phyloP scores from a whole-genome alignment of 2,113 vertebrate genomes.

The Tychaedon coryphoeus region DNA sequence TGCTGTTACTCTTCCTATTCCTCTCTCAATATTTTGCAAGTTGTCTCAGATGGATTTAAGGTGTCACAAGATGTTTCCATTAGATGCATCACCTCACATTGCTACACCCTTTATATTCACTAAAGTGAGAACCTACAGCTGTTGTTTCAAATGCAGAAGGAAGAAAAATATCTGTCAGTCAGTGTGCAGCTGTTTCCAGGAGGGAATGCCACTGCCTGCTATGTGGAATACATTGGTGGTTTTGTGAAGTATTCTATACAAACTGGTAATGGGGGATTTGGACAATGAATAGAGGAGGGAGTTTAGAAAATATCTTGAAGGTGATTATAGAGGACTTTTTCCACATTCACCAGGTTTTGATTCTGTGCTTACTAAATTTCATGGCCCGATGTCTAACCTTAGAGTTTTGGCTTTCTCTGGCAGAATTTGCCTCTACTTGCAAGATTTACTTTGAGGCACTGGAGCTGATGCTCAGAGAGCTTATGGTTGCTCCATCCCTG shows the following conservation, averaged over 20 bases:
- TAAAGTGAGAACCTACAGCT: not conserved
- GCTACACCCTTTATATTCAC: not conserved
- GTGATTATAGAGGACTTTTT: not conserved
- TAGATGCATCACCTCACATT: accelerated
- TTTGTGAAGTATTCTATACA: not conserved
- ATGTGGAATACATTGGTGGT: not conserved
- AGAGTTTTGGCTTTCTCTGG: not conserved
- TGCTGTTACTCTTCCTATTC: not conserved
- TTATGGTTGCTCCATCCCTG: not conserved
- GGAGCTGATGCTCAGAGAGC: not conserved
- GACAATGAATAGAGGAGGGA: not conserved
- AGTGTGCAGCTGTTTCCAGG: not conserved
- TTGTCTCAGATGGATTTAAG: not conserved
- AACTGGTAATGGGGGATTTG: too few species aligned
- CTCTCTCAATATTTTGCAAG: not conserved
- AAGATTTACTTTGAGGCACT: not conserved
- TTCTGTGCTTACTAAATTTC: not conserved
- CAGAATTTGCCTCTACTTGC: not conserved
- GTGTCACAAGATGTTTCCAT: not conserved
- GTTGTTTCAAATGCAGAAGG: not conserved
- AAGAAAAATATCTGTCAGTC: not conserved
- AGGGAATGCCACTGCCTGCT: not conserved
- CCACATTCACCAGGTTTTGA: not conserved
- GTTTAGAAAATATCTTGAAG: not conserved
- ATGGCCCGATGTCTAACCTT: accelerated